These are phyloP conservation scores for Channa striata DNA, from an alignment of 2,797 vertebrate genomes.

Conservation along the genomic window DNA sequence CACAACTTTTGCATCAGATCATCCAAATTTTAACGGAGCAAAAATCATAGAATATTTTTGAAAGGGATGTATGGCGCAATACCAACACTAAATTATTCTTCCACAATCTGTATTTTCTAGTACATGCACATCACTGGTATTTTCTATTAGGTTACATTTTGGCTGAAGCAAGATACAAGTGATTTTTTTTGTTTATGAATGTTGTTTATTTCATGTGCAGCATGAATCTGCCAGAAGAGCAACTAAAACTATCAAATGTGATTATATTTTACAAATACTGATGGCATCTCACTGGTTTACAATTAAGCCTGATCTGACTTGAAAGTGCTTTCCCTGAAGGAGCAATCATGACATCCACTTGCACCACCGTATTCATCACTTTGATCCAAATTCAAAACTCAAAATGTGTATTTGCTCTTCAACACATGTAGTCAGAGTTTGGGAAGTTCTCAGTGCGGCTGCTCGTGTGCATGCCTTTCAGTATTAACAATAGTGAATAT, in stretches of 20 bases:
- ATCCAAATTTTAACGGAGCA: too few species aligned
- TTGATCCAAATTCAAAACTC: constrained; percentile 1
- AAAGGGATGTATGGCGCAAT: too few species aligned
- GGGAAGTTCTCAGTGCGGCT: too few species aligned
- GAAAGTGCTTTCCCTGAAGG: constrained; percentile 13
- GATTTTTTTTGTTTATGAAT: background rate
- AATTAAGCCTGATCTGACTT: constrained; percentile 12
- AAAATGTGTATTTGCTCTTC: too few species aligned
- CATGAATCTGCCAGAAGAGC: constrained; percentile 4
- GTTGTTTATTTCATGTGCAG: background rate
- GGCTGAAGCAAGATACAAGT: background rate
- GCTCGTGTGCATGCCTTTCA: too few species aligned
- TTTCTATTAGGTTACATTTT: background rate
- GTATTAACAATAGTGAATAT: too few species aligned
- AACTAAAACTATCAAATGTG: constrained; percentile 4
- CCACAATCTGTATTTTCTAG: too few species aligned
- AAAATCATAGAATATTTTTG: too few species aligned
- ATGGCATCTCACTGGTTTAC: background rate
- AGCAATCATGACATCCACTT: constrained; percentile 14
- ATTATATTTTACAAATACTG: too few species aligned
- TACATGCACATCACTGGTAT: background rate
- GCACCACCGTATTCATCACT: constrained; percentile 2
- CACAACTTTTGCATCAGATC: too few species aligned
- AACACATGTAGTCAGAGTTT: too few species aligned
- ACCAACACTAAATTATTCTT: background rate